Base-by-base conservation (phyloP, 1,140 invertebrate species). In the Heliconius eleuchia region DNA sequence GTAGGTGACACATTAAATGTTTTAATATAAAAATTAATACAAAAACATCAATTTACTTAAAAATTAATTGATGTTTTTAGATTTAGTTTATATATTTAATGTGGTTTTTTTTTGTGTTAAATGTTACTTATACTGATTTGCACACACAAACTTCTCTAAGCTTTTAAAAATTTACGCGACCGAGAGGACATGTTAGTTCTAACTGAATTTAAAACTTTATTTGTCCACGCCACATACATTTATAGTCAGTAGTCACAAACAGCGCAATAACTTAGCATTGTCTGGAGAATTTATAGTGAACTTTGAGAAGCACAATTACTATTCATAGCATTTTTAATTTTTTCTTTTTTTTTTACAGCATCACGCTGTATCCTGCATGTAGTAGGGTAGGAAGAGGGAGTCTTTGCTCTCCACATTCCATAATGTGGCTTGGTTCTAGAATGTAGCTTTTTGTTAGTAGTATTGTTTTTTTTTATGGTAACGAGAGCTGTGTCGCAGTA, bases 191-290 rank as follows among this genome's bases (percentile, higher is more conserved):
- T 80, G 71, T 73, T 71, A 80, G 71, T 55, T 52, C 57, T 70
- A 80, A 80, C 79, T 76, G 74, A 80, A 80, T 80, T 76, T 74
- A 75, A 80, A 77, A 80, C 79, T 70, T 80, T 80, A 80, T 80
- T 80, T 76, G 79, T 80, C 71, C 71, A 46, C 30, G 71, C 50
- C 71, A 73, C 55, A 57, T 76, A 80, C 74, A 74, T 80, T 60
- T 74, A 78, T 23, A 23, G 23, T 23, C 78, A 55, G 71, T 66
- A 66, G 60, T 70, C 75, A 72, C 79, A 83, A 83, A 81, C 82
- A 83, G 78, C 73, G 75, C 74, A 77, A 81, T 83, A 83, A 83
- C 74, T 79, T 77, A 79, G 72, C 73, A 78, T 79, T 81, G 73
- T 76, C 71, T 81, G 55, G 71, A 73, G 74, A 80, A 80, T 80